Conservation (phyloP, 2,113 vertebrate species). For the Lampris megalopsis region DNA sequence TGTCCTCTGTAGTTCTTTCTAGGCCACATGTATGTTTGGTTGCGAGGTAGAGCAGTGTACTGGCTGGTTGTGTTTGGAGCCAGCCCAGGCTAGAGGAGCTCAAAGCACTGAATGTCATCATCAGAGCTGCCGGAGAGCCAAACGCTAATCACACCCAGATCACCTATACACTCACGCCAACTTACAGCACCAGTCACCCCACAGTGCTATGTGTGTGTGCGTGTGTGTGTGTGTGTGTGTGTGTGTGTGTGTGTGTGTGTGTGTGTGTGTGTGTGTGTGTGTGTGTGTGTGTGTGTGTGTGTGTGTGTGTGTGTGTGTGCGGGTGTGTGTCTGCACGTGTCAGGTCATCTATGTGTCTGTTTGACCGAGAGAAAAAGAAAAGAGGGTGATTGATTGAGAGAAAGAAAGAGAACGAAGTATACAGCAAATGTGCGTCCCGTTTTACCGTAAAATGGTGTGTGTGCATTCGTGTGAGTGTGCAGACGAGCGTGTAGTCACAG, state of each 20-base stretch:
- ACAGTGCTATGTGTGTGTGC: constrained; percentile 58
- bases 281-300: constrained; percentile 14
- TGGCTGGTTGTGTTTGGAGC: constrained; percentile 81
- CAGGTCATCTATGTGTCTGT: constrained; percentile 9
- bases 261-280: too few species aligned
- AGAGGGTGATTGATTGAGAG: too few species aligned
- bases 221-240: constrained; percentile 24
- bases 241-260: constrained; percentile 43
- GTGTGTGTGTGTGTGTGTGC: too few species aligned
- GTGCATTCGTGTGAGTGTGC: constrained; percentile 41
- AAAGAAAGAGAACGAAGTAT: constrained; percentile 67
- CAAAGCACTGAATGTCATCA: constrained; percentile 86
- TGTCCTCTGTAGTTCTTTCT: constrained; percentile 48
- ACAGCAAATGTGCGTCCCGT: constrained; percentile 64
- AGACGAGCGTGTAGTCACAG: constrained; percentile 64
- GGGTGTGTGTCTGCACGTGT: too few species aligned
- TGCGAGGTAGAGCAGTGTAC: constrained; percentile 71
- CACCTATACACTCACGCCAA: constrained; percentile 84
- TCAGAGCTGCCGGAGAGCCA: constrained; percentile 83
- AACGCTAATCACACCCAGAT: constrained; percentile 88
- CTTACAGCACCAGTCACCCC: constrained; percentile 80
- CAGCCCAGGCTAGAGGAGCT: constrained; percentile 78
- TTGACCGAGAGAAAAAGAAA: constrained; percentile 69
- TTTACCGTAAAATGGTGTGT: constrained; percentile 51
- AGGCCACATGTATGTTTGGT: constrained; percentile 72